phyloP scores from a whole-genome alignment of 1,140 invertebrate species.

The Himalopsyche phryganea region DNA sequence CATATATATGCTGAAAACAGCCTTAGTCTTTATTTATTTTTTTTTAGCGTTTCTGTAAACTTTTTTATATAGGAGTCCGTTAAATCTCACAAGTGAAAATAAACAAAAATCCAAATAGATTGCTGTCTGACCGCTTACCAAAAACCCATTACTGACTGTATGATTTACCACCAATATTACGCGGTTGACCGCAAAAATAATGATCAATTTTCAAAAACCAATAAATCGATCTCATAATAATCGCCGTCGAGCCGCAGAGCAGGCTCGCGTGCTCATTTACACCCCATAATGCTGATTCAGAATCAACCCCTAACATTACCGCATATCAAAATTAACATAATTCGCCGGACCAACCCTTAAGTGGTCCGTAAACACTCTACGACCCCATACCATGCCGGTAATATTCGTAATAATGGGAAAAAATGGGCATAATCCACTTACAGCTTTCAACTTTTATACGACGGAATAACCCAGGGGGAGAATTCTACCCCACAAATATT shows the following conservation, averaged over 20 bases:
- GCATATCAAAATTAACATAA: slow-evolving; percentile 29
- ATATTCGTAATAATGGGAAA: slow-evolving; percentile 11
- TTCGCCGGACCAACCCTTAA: slow-evolving; percentile 12
- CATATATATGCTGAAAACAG: no score
- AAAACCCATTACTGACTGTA: no score
- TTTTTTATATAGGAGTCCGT: no score
- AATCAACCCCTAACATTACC: slow-evolving; percentile 19
- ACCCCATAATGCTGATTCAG: neutral
- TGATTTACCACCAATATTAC: no score
- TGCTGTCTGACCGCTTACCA: no score
- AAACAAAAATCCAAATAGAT: no score
- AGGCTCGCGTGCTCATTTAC: neutral
- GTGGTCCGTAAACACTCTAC: slow-evolving; percentile 25
- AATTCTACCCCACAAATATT: no score
- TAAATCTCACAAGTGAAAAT: no score
- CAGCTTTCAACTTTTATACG: no score
- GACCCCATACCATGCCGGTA: slow-evolving; percentile 3
- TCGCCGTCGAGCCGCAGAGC: neutral
- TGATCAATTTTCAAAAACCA: neutral
- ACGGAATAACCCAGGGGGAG: no score
- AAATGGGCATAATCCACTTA: slow-evolving; percentile 23
- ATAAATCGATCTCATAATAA: neutral
- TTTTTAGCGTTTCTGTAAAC: no score
- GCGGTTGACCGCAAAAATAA: neutral
- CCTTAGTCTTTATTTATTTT: no score